Base-by-base conservation (phyloP, 2,888 invertebrate genomes). In the Hydraecia micacea region DNA sequence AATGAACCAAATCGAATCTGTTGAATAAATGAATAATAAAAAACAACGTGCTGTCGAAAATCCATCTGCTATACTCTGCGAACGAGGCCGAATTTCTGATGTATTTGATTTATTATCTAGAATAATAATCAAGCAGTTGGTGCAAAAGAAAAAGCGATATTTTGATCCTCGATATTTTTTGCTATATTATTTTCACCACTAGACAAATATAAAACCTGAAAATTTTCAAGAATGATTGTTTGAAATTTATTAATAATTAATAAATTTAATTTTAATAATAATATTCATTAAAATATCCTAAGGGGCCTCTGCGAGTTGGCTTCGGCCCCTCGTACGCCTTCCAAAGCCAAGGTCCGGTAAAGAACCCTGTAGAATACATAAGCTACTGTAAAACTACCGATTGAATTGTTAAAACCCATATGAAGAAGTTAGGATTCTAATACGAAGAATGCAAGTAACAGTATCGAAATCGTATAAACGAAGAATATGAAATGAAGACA, bases 401-500 rank as follows among this genome's bases (percentile, higher is more conserved):
- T 69, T 73, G 49, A 75, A 86, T 73, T 66, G 2, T 81, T 73
- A 49, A 85, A 71, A 49, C 11, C n/a, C 18, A 62, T 77, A 70
- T 36, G 60, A 62, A 72, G 13, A 67, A 36, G 5, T 65, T 69
- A 13, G 13, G 13, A 75, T 63, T 76, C 66, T 25, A 75, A 77
- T 66, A 65, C 60, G 39, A 71, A 15, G n/a, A 52, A 28, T 79
- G 86, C 70, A 83, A 80, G 79, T 77, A 69, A 75, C 49, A 77
- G 75, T 69, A 66, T 77, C 46, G 39, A 58, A 80, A 49, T 72
- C 69, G 39, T 66, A 77, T 70, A 78, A 65, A 67, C 62, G 72
- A 65, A 73, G 80, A 82, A 89, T 78, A 84, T 79, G 77, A 77
- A 81, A 80, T 73, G 77, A 80, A 80, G 62, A 73, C 68, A 79